phyloP scores from a whole-genome alignment of 2,888 invertebrate species.

The Alentia gelatinosa region DNA sequence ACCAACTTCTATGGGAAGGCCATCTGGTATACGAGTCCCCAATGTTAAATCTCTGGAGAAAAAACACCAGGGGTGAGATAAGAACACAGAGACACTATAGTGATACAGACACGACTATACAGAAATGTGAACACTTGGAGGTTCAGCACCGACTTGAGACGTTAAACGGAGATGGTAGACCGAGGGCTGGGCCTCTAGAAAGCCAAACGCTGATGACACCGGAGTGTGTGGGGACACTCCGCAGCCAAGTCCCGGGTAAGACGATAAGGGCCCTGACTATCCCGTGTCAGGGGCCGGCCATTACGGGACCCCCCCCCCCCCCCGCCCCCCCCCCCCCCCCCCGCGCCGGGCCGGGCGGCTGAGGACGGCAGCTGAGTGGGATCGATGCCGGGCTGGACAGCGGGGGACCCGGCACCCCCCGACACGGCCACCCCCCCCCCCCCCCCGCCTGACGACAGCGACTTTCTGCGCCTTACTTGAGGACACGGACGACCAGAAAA shows the following conservation, averaged over 20 bases:
- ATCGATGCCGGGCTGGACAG: background rate
- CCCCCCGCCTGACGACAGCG: background rate
- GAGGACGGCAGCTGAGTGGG: background rate
- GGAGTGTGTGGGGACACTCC: background rate
- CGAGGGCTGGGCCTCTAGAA: no score
- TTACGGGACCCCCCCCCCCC: background rate
- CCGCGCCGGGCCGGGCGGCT: background rate
- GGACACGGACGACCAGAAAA: conserved; percentile 3
- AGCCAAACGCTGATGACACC: background rate
- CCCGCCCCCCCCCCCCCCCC: background rate
- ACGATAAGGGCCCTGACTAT: background rate
- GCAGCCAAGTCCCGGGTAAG: background rate
- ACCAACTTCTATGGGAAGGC: no score
- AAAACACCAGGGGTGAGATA: no score
- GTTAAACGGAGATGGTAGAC: no score
- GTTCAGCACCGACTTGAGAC: no score
- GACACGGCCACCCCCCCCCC: background rate
- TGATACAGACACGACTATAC: no score
- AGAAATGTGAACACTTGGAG: no score
- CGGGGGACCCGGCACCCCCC: background rate
- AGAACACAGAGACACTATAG: no score
- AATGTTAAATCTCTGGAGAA: no score
- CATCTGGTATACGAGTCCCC: no score
- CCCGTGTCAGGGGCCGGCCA: background rate
- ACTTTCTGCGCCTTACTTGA: background rate